Evolutionary conservation across 2,113 vertebrate species (phyloP).

Genomic region (Spermophilus dauricus): DNA sequence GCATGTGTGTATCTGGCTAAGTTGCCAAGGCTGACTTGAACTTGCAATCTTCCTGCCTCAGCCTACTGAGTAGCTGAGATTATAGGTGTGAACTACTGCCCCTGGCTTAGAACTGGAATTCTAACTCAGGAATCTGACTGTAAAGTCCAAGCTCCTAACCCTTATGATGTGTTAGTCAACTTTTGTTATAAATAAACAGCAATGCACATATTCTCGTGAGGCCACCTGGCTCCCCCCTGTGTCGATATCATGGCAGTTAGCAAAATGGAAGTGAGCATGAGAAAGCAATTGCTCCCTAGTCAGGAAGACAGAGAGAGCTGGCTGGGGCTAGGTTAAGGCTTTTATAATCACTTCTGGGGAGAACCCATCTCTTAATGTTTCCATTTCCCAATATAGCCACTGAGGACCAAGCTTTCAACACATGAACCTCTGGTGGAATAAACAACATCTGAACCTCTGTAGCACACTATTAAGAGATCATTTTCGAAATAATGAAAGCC

Average conservation of each 20-base stretch:
- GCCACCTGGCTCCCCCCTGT: not conserved
- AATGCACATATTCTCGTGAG: not conserved
- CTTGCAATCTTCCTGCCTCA: not conserved
- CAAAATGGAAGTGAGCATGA: not conserved
- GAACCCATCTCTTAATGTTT: not conserved
- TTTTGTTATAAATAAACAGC: not conserved
- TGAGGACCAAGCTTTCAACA: not conserved
- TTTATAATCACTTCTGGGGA: too few species aligned
- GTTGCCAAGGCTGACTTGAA: not conserved
- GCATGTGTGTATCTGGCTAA: too few species aligned
- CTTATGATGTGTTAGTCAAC: not conserved
- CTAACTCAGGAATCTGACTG: not conserved
- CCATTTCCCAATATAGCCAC: not conserved
- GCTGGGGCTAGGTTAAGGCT: too few species aligned
- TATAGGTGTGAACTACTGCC: not conserved
- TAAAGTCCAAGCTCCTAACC: not conserved
- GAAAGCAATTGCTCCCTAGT: not conserved
- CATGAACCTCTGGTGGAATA: not conserved
- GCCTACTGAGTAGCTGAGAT: not conserved
- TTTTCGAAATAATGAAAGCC: not conserved
- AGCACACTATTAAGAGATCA: not conserved
- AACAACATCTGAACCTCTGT: not conserved
- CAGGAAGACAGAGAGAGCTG: not conserved
- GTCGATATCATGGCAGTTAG: not conserved
- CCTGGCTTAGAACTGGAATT: not conserved